Base-by-base conservation (phyloP, 1,140 invertebrate species). In the Radopholus similis region DNA sequence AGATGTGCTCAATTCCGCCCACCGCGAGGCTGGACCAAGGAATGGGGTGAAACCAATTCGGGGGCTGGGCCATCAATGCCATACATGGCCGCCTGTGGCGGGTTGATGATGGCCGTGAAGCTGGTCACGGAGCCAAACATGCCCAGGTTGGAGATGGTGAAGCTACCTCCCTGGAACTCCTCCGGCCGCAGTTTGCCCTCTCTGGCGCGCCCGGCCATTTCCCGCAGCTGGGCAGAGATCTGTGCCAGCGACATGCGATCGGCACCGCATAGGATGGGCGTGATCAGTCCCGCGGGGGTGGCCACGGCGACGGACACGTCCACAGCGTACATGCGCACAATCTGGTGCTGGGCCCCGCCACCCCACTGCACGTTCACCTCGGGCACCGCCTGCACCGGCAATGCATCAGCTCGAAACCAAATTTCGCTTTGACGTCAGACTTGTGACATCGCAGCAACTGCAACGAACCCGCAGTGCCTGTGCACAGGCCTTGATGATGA, bases 241-340 rank as follows among this genome's bases (percentile, higher is more conserved):
- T 87, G 51, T 89, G 85, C 54, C 96, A 86, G 32, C 38, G 66
- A 38, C 13, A 77, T 8, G 26, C 34, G 64, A 30, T 98, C 92
- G 1, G 93, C 94, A 75, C 88, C 88, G 83, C 92, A 93, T 11
- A 98, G 88, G 74, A 98, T 98, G 1, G 95, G 95, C 2, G 95
- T 97, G 42, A 98, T 96, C 3, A 98, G 85, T 6, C 95, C 95
- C 69, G 87, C 89, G 4, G 92, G 90, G 11, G 94, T 97, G 51
- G 91, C 93, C 0, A 98, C 95, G 15, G 95, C 95, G 62, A 98
- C 90, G 80, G 90, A 92, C 0, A 98, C 89, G 85, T 99, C 95
- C 13, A 97, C 93, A 77, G 89, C 88, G 34, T 89, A 87, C 80
- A 90, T 93, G 90, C 93, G 90, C 78, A 96, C 94, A 73, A 90